Percentiles rank a stretch among this genome's conserved stretches.
phyloP scores from a whole-genome alignment of 2,113 vertebrate species.

The Ailurus styani region DNA sequence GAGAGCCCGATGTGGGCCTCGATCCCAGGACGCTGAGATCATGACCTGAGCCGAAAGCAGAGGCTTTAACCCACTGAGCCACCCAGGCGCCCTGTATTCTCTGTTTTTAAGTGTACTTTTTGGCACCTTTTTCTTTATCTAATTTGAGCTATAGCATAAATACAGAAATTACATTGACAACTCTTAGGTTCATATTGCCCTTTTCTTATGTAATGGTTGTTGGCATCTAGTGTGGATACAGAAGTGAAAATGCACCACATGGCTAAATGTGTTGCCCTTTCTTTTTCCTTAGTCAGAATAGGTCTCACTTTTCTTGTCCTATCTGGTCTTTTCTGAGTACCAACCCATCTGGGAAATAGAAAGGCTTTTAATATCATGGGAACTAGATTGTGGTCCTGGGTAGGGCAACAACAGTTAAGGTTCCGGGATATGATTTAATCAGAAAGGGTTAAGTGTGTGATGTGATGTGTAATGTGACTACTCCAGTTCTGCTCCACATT shows the following conservation, averaged over 20 bases:
- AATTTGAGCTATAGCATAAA: not conserved
- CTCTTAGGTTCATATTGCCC: not conserved
- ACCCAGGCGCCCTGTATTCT: not conserved
- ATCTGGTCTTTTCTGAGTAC: not conserved
- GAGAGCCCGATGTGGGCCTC: too few species aligned
- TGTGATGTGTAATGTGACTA: not conserved
- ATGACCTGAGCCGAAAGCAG: too few species aligned
- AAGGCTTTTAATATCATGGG: not conserved
- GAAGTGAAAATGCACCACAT: not conserved
- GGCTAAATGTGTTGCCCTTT: not conserved
- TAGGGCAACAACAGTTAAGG: not conserved
- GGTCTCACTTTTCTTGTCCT: not conserved
- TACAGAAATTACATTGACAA: not conserved
- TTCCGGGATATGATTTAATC: not conserved
- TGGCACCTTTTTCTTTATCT: not conserved
- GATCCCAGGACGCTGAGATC: too few species aligned
- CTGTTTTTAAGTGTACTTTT: conserved; percentile 13
- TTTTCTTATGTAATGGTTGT: not conserved
- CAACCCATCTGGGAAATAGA: not conserved
- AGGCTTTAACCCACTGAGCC: too few species aligned
- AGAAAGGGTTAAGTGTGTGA: not conserved
- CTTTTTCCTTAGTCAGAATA: not conserved
- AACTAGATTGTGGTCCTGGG: not conserved
- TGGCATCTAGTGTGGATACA: not conserved
- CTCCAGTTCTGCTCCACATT: not conserved